A percentile compares a stretch with the other conserved stretches of the same genome.
Conservation (phyloP, 2,113 vertebrate species). For the Dicrurus megarhynchus region DNA sequence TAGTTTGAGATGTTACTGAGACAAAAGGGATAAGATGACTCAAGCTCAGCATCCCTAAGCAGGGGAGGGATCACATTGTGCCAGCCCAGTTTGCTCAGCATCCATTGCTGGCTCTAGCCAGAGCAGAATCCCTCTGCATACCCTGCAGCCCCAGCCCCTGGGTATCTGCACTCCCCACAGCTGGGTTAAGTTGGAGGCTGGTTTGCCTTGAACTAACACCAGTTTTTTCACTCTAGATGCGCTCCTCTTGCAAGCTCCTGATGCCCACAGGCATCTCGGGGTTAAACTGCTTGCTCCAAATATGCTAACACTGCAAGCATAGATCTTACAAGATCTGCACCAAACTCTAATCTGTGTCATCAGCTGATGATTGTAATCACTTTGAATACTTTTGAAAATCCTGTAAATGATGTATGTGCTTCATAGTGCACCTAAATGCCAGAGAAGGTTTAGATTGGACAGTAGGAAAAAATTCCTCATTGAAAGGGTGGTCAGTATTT, state of each 20-base stretch:
- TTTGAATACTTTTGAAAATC: neutral
- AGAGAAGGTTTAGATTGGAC: neutral
- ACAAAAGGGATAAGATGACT: neutral
- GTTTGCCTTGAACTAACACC: neutral
- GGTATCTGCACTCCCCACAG: fast-evolving
- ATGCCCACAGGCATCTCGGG: neutral
- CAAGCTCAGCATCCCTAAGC: neutral
- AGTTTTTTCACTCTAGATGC: neutral
- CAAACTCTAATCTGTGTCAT: neutral
- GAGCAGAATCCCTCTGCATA: neutral
- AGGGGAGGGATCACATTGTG: neutral
- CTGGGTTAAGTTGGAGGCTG: neutral
- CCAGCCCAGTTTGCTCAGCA: neutral
- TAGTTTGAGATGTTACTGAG: neutral
- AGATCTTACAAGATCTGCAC: neutral
- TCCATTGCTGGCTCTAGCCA: neutral
- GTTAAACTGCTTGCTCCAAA: neutral
- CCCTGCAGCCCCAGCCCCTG: neutral
- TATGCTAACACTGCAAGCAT: neutral
- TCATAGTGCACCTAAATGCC: neutral
- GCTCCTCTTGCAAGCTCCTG: neutral
- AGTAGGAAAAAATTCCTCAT: neutral
- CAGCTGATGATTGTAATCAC: neutral
- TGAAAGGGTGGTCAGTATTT: neutral
- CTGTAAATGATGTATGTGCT: fast-evolving